These are phyloP conservation scores for Bubalus kerabau DNA, from an alignment of 2,113 vertebrate species.

Conservation along the genomic window DNA sequence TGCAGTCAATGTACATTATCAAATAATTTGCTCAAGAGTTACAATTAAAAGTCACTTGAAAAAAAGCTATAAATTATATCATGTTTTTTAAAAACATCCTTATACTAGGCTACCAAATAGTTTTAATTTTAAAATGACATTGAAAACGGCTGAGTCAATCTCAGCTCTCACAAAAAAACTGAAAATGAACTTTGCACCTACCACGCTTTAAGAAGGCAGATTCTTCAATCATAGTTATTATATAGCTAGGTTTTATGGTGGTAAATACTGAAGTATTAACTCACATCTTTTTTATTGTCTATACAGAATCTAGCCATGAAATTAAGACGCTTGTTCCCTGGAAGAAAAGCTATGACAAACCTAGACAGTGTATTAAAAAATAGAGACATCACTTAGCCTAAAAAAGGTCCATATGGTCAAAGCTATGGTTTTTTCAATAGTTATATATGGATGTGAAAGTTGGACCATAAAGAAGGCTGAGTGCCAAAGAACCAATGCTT, in stretches of 20 bases:
- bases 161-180: not conserved
- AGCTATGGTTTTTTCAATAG: not conserved
- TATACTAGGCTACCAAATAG: not conserved
- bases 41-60: not conserved
- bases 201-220: not conserved
- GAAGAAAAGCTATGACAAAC: not conserved
- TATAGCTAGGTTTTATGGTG: not conserved
- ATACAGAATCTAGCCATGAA: not conserved
- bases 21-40: not conserved
- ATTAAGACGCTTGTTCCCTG: not conserved
- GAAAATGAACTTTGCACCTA: not conserved
- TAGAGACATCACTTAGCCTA: not conserved
- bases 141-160: not conserved
- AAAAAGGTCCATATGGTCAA: not conserved
- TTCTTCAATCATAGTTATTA: not conserved
- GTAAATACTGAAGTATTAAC: not conserved
- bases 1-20: not conserved
- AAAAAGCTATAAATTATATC: not conserved
- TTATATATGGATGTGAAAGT: not conserved
- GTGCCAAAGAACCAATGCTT: not conserved
- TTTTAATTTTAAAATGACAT: not conserved
- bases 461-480: not conserved
- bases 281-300: not conserved
- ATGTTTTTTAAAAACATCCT: not conserved
- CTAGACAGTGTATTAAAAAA: not conserved